Conservation (phyloP, 2,797 vertebrate species). For the Spondyliosoma cantharus region DNA sequence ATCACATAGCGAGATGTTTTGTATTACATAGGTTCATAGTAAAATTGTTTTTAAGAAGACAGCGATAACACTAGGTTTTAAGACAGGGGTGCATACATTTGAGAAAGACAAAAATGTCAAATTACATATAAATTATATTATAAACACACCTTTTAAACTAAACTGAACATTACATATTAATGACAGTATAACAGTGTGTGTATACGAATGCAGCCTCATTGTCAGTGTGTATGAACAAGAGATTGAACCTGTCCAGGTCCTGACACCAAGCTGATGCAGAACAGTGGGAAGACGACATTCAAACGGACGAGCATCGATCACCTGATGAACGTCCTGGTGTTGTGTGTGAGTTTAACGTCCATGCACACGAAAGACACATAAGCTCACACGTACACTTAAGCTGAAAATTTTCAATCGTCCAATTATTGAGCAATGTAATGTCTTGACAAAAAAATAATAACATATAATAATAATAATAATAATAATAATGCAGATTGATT, state of each 20-base stretch:
- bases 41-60: background rate
- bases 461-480: too few species aligned
- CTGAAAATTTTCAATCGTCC: background rate
- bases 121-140: too few species aligned
- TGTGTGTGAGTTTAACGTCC: constrained; percentile 87
- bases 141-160: background rate
- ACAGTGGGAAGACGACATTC: constrained; percentile 90
- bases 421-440: too few species aligned
- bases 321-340: constrained; percentile 94
- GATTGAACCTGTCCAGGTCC: constrained; percentile 84
- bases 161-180: background rate
- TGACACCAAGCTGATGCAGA: constrained; percentile 99
- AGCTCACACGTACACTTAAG: background rate
- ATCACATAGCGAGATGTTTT: background rate
- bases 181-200: background rate
- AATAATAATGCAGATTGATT: background rate
- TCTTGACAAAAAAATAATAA: too few species aligned
- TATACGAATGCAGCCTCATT: background rate
- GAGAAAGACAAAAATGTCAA: background rate
- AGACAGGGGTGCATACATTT: too few species aligned
- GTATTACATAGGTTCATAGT: background rate
- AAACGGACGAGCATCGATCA: constrained; percentile 93
- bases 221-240: background rate
- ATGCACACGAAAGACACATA: background rate
- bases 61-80: background rate